Conservation (phyloP, 2,888 invertebrate species). For the Argyra leucocephala region DNA sequence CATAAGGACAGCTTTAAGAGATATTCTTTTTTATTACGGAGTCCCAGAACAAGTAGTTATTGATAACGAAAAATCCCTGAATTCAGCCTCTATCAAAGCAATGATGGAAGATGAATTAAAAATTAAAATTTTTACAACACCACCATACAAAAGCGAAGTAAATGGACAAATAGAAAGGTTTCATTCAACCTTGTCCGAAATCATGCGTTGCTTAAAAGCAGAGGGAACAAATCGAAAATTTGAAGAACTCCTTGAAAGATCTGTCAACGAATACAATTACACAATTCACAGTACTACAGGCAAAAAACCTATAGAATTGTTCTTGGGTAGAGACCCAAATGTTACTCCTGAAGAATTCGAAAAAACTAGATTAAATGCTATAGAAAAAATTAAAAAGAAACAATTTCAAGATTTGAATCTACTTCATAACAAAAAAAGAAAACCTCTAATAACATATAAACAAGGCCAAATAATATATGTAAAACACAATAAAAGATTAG, state of each 20-base stretch:
- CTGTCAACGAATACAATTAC: slow-evolving; percentile 20
- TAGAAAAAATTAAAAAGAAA: slow-evolving; percentile 20
- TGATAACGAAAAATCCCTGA: slow-evolving; percentile 21
- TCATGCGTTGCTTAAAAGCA: slow-evolving; percentile 22
- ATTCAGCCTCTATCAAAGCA: slow-evolving; percentile 17
- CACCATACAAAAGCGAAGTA: slow-evolving; percentile 20
- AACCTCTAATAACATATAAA: slow-evolving; percentile 19
- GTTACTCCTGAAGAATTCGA: slow-evolving; percentile 21
- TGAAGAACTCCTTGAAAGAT: slow-evolving; percentile 20
- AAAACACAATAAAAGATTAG: slow-evolving; percentile 18
- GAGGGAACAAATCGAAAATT: slow-evolving; percentile 17
- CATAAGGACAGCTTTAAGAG: slow-evolving; percentile 19
- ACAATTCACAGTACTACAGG: slow-evolving; percentile 19
- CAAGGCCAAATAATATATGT: slow-evolving; percentile 19
- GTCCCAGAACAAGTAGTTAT: slow-evolving; percentile 22
- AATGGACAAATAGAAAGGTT: slow-evolving; percentile 23
- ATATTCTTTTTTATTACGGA: slow-evolving; percentile 20
- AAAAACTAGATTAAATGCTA: slow-evolving; percentile 17
- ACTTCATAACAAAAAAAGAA: slow-evolving; percentile 21
- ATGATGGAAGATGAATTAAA: slow-evolving; percentile 18
- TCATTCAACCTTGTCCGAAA: slow-evolving; percentile 23
- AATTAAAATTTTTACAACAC: slow-evolving; percentile 20
- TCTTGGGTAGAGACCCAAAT: slow-evolving; percentile 18
- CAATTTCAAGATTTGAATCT: slow-evolving; percentile 18
- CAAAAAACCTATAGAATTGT: slow-evolving; percentile 22